These are phyloP conservation scores for Rhinoraja longicauda DNA, from an alignment of 2,797 vertebrate species.

Conservation along the genomic window DNA sequence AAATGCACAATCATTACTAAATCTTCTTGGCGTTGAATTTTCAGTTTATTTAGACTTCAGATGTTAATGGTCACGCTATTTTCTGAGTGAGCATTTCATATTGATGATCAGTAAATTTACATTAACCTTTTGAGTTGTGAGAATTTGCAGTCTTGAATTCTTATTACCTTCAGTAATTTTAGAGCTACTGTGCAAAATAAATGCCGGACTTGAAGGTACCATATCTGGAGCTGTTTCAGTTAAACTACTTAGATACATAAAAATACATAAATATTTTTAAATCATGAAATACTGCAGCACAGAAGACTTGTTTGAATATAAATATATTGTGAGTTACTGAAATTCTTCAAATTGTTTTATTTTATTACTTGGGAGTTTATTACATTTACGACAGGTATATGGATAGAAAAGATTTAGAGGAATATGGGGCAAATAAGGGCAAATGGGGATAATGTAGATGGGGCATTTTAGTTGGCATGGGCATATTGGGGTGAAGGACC, in stretches of 20 bases:
- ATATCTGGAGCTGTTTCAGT: not conserved
- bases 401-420: too few species aligned
- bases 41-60: not conserved
- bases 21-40: not conserved
- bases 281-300: not conserved
- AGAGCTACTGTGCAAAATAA: not conserved
- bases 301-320: not conserved
- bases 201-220: not conserved
- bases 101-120: not conserved
- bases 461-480: too few species aligned
- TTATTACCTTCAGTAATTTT: not conserved
- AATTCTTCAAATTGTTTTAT: not conserved
- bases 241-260: not conserved
- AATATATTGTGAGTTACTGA: not conserved
- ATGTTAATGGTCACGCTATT: not conserved
- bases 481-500: too few species aligned
- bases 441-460: too few species aligned
- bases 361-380: not conserved
- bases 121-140: not conserved
- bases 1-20: conserved; percentile 5
- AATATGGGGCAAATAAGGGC: too few species aligned
- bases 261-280: too few species aligned
- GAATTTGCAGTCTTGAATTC: not conserved
- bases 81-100: not conserved
- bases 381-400: too few species aligned